phyloP scores from a whole-genome alignment of 2,797 vertebrate genomes.

The Squalus acanthias region DNA sequence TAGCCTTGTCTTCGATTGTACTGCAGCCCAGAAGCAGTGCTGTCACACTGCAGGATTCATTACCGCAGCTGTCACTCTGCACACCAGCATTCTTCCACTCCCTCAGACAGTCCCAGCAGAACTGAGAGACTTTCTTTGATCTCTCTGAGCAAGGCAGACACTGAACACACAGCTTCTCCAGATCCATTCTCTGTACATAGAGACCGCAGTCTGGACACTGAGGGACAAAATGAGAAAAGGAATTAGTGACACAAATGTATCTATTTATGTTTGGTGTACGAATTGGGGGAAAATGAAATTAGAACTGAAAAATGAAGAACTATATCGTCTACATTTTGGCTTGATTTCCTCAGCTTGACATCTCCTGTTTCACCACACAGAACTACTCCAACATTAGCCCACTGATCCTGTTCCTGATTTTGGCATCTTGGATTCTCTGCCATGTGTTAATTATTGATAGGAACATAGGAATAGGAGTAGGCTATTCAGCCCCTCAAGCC shows the following conservation, averaged over 20 bases:
- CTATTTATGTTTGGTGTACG: neutral
- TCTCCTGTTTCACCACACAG: neutral
- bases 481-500: neutral
- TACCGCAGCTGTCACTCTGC: neutral
- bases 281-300: neutral
- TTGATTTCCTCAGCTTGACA: neutral
- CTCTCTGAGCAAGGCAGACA: neutral
- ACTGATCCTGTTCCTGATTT: neutral
- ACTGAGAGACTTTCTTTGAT: neutral
- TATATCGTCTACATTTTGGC: neutral
- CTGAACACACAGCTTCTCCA: neutral
- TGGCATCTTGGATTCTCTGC: neutral
- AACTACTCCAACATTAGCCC: neutral
- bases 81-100: neutral
- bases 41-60: neutral
- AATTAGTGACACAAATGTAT: neutral
- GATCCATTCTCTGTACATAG: neutral
- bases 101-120: slow-evolving; percentile 6
- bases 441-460: neutral
- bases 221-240: neutral
- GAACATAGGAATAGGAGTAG: neutral
- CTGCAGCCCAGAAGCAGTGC: neutral
- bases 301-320: neutral
- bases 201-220: neutral
- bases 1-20: neutral